phyloP scores from a whole-genome alignment of 2,113 vertebrate species.

The Gymnobelideus leadbeateri region DNA sequence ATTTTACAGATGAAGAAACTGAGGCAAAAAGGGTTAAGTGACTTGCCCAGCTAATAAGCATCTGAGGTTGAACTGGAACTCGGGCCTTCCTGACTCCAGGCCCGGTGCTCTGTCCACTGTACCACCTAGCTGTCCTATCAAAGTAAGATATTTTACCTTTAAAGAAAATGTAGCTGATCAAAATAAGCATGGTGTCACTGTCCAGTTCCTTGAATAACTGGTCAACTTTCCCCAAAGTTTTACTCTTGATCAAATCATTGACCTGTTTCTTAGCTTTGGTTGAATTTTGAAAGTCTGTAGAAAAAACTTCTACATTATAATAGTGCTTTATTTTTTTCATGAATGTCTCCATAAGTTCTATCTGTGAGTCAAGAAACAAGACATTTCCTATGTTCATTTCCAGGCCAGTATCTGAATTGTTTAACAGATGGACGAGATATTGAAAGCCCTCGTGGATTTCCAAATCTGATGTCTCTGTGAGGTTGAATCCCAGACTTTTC shows the following conservation, averaged over 20 bases:
- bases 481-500: constrained; percentile 86
- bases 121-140: neutral
- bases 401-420: constrained; percentile 75
- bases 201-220: neutral
- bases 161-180: constrained; percentile 72
- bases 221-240: constrained; percentile 47
- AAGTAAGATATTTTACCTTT: constrained; percentile 63
- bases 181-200: neutral
- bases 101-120: neutral
- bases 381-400: constrained; percentile 85
- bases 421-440: constrained; percentile 85
- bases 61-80: neutral
- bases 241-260: constrained; percentile 85
- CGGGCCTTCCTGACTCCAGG: neutral
- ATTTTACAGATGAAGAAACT: neutral
- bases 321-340: constrained; percentile 78
- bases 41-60: neutral
- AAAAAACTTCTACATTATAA: constrained; percentile 83
- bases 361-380: constrained; percentile 83
- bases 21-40: neutral
- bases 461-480: constrained; percentile 68
- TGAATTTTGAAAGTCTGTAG: constrained; percentile 84
- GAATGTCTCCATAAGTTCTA: constrained; percentile 83
- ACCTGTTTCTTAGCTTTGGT: constrained; percentile 83
- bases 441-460: constrained; percentile 86